Base-by-base conservation (phyloP, 2,797 vertebrate species). In the Chloroceryle amazona region DNA sequence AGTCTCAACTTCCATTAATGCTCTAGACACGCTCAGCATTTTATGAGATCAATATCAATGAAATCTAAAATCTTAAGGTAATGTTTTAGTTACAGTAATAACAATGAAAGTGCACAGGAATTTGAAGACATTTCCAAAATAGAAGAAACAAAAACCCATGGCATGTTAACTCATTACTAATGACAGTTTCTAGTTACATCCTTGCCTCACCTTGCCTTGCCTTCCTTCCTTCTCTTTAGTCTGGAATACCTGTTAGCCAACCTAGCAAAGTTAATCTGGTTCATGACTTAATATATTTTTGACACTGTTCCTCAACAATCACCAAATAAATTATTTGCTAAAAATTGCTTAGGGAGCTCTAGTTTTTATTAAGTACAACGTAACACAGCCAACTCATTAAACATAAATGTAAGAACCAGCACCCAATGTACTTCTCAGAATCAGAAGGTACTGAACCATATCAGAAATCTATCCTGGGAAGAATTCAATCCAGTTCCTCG, bases 31-130 rank as follows among this genome's bases (percentile, higher is more conserved):
- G 65, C 65, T 94, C 88, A 93, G 88, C 94, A 95, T 86, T 90
- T 95, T 93, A 90, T 72, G 76, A 85, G 91, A 90, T 74, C 46
- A 62, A 19, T 83, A 91, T 39, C 68, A 74, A 74, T 65, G 61
- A 88, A 91, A 88, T 83, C 66, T 81, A 94, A 95, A 96, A 89
- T 90, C 79, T 96, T 86, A 85, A 83, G 71, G 74, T 91, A 94
- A 86, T 71, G 35, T 46, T 96, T 92, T 96, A 81, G 65, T 86
- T 94, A 90, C 29, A 68, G 44, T 67, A 88, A 81, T 66, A 93
- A 60, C 33, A 78, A 62, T 8, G 29, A 84, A 73, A 92, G 71
- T 47, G 22, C 41, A 73, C 13, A 81, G 83, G 76, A 93, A 74
- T 67, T 31, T 61, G 52, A 93, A 80, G n/a, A 75, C 13, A 63